phyloP scores from a whole-genome alignment of 2,113 vertebrate species.

The Rhinopomastus cyanomelas region DNA sequence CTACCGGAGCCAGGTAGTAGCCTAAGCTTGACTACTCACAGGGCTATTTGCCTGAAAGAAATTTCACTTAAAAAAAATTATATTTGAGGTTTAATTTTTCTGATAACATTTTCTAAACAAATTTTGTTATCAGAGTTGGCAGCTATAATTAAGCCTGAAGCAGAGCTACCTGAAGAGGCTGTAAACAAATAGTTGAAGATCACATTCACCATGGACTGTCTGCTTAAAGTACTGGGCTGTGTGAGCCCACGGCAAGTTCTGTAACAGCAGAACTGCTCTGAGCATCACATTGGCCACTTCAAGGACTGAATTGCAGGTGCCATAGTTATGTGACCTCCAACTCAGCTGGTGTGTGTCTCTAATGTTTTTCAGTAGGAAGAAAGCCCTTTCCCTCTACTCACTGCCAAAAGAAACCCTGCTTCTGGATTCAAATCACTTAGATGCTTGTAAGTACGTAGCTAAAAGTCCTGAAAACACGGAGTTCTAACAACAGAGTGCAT shows the following conservation, averaged over 20 bases:
- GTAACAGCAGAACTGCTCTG: background rate
- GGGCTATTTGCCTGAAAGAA: background rate
- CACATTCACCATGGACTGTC: background rate
- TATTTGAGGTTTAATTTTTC: background rate
- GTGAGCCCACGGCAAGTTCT: background rate
- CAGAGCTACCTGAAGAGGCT: background rate
- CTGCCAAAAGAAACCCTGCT: background rate
- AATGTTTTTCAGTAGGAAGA: background rate
- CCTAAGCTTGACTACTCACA: conserved; percentile 8
- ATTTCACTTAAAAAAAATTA: background rate
- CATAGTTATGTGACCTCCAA: background rate
- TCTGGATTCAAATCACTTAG: background rate
- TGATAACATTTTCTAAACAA: background rate
- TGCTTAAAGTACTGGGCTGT: background rate
- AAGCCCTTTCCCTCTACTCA: background rate
- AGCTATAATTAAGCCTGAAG: background rate
- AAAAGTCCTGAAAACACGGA: background rate
- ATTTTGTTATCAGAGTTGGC: background rate
- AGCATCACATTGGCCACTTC: background rate
- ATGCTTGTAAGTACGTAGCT: background rate
- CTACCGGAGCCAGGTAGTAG: background rate
- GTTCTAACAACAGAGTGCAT: background rate
- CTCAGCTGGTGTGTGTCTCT: background rate
- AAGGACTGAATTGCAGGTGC: background rate
- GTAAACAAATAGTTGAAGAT: background rate